Base-by-base conservation (phyloP, 1,140 invertebrate genomes). In the Littorina saxatilis region DNA sequence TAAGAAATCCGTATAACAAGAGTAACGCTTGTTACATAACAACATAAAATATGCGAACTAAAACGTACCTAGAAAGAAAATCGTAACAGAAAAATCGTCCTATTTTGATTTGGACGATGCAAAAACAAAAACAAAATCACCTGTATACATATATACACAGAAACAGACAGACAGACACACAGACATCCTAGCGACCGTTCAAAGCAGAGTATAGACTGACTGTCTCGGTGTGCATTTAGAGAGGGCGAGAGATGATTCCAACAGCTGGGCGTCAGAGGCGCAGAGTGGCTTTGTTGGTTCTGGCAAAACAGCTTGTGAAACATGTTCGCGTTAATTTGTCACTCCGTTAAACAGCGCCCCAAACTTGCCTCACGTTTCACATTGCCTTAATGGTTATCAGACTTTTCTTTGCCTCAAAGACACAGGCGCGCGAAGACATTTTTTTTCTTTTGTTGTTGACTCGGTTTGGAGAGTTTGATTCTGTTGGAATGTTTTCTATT, bases 261-360 rank as follows among this genome's bases (percentile, higher is more conserved):
- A 68, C 37, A 66, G 39, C 32, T 11, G 43, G 70, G 7, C 50
- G 70, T 23, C 11, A 43, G 35, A 17, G 37, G n/a, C 5, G 70
- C 13, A 52, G 50, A 77, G 35, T 66, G 39, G 55, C 55, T 63
- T 39, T 78, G 76, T 78, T 78, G 76, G 55, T 63, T 32, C 58
- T 78, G 35, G 55, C 58, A 20, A 63, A 78, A 78, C 58, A 63
- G 52, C 76, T 61, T 63, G 76, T 78, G 76, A 63, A 78, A 78
- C 76, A 78, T 37, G 76, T 39, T 78, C 55, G 29, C 66, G 76
- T 78, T 78, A 63, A 78, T 78, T 78, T 78, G 76, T 78, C 76
- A 78, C 76, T 63, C 55, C 13, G 50, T 76, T 76, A 76, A 76
- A 76, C 74, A 76, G n/a, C 74, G 35, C 29, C 52, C 23, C 15